Percentiles rank a stretch among this genome's conserved stretches.
phyloP scores from a whole-genome alignment of 2,113 vertebrate genomes.

The Prinia subflava region DNA sequence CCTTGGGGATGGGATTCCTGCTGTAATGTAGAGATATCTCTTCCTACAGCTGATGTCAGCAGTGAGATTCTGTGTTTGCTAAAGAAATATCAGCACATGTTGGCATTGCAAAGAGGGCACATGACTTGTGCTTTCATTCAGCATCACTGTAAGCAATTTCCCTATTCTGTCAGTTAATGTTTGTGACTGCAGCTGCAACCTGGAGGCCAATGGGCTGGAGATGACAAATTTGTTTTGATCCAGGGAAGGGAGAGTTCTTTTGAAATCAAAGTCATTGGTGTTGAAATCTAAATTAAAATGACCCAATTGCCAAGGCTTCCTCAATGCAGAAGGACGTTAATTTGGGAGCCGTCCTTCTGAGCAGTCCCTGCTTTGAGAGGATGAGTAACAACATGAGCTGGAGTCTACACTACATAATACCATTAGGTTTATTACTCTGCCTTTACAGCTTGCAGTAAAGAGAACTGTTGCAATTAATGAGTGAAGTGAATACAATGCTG shows the following conservation, averaged over 20 bases:
- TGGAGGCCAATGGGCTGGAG: background rate
- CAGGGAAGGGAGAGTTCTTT: background rate
- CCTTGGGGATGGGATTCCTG: background rate
- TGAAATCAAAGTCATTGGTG: background rate
- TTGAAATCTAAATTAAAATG: background rate
- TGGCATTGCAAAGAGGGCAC: background rate
- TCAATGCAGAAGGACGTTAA: background rate
- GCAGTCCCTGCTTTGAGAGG: background rate
- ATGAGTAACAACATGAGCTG: background rate
- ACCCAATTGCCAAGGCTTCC: background rate
- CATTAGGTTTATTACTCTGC: slow-evolving; percentile 2
- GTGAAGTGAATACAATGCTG: background rate
- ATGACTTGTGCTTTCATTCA: background rate
- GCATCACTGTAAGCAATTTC: background rate
- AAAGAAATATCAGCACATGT: background rate
- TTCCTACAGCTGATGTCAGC: background rate
- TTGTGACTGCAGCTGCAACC: background rate
- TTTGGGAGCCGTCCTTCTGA: background rate
- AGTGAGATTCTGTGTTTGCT: background rate
- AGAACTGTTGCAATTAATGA: background rate
- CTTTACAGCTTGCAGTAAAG: background rate
- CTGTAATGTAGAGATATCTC: background rate
- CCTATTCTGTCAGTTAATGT: background rate
- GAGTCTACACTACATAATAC: background rate
- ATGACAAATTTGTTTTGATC: background rate